These are phyloP conservation scores for Triplophysa bombifrons DNA, from an alignment of 2,797 vertebrate species.

Conservation along the genomic window DNA sequence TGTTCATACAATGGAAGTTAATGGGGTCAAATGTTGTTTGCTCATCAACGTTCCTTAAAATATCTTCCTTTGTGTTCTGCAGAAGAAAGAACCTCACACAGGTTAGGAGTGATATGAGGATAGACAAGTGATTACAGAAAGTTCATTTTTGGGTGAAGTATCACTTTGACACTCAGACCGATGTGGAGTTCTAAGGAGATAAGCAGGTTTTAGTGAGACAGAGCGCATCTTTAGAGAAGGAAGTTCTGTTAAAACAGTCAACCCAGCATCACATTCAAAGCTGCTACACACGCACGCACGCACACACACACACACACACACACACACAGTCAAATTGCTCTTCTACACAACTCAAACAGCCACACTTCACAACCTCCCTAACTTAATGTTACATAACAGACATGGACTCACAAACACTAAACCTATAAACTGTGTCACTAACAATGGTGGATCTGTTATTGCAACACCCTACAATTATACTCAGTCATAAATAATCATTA, in stretches of 20 bases:
- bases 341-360: background rate
- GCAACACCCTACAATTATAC: no score
- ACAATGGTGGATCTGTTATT: background rate
- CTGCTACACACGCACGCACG: conserved; percentile 43
- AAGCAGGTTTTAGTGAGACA: conserved; percentile 22
- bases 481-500: background rate
- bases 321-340: background rate
- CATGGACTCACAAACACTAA: background rate
- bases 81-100: no score
- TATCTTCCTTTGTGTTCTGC: no score
- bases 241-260: conserved; percentile 14
- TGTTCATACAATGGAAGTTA: no score
- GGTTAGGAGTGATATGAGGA: no score
- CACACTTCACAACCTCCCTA: background rate
- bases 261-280: conserved; percentile 31
- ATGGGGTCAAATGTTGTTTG: no score
- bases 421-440: background rate
- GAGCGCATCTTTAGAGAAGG: conserved; percentile 14
- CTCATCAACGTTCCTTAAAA: no score
- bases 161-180: background rate
- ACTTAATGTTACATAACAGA: background rate
- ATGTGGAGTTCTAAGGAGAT: background rate
- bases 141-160: background rate
- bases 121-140: no score
- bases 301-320: no score